phyloP scores from a whole-genome alignment of 2,113 vertebrate genomes.

The Rutilus rutilus region DNA sequence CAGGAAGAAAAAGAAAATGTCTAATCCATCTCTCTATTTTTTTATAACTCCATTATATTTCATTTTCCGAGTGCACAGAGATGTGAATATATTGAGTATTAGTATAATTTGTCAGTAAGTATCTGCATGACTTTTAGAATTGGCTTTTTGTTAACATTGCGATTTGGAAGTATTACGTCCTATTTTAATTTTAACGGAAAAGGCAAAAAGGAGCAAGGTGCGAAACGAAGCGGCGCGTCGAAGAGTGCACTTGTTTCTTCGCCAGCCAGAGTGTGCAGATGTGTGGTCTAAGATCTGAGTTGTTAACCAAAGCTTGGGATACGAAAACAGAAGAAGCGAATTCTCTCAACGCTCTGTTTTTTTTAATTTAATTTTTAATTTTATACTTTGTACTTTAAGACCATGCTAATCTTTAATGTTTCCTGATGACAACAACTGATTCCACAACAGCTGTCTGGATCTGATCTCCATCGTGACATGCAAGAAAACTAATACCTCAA shows the following conservation, averaged over 20 bases:
- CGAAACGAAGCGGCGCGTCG: conserved; percentile 53
- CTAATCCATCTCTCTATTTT: conserved; percentile 68
- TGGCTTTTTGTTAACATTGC: conserved; percentile 66
- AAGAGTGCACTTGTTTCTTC: conserved; percentile 90
- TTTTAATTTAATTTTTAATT: conserved; percentile 58
- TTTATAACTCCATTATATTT: conserved; percentile 62
- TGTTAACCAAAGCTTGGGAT: conserved; percentile 92
- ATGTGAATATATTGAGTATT: conserved; percentile 71
- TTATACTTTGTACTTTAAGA: conserved; percentile 53
- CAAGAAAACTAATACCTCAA: conserved; percentile 97
- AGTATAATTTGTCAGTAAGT: conserved; percentile 59
- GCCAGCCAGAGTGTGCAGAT: conserved; percentile 72
- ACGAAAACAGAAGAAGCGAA: conserved; percentile 72
- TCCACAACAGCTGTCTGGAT: conserved; percentile 88
- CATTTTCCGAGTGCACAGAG: conserved; percentile 72
- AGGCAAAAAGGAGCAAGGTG: conserved; percentile 61
- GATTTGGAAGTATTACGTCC: conserved; percentile 66
- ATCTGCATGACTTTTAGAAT: conserved; percentile 67
- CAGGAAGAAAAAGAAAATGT: conserved; percentile 68
- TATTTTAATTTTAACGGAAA: conserved; percentile 64
- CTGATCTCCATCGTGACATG: conserved; percentile 95
- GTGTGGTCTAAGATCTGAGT: conserved; percentile 80
- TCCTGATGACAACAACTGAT: conserved; percentile 72
- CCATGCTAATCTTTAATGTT: conserved; percentile 73
- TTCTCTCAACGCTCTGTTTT: conserved; percentile 74